phyloP scores from a whole-genome alignment of 2,113 vertebrate genomes.

The Parotia lawesii region DNA sequence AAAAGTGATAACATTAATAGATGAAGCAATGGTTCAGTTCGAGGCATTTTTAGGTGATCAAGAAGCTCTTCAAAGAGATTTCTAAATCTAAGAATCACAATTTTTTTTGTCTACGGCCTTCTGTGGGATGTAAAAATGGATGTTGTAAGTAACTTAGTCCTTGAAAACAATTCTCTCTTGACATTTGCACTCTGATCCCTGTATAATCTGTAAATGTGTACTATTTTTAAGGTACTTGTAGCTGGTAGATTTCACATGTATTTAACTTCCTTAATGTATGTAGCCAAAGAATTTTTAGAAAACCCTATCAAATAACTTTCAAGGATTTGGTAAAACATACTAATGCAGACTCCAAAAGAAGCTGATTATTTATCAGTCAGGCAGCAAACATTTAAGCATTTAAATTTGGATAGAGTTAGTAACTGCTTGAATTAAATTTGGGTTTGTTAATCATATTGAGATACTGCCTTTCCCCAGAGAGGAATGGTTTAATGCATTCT shows the following conservation, averaged over 20 bases:
- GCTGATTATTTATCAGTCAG: not conserved
- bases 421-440: not conserved
- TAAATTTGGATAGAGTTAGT: not conserved
- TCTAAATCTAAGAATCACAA: slow-evolving; percentile 2
- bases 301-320: not conserved
- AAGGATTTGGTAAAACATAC: not conserved
- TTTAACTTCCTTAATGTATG: slow-evolving; percentile 41
- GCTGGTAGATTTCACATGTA: slow-evolving; percentile 12
- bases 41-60: not conserved
- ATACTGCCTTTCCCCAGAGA: not conserved
- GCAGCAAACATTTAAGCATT: not conserved
- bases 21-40: slow-evolving; percentile 1
- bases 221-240: slow-evolving; percentile 42
- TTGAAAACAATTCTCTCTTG: not conserved
- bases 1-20: not conserved
- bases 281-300: slow-evolving; percentile 66
- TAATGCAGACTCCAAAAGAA: slow-evolving; percentile 12
- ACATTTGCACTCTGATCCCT: slow-evolving; percentile 40
- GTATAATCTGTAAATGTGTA: slow-evolving; percentile 58
- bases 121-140: slow-evolving; percentile 8
- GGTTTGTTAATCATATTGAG: not conserved
- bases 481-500: not conserved
- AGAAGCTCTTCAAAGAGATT: not conserved
- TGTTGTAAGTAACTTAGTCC: slow-evolving; percentile 37
- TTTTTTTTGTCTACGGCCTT: slow-evolving; percentile 21